A percentile compares a stretch with the other conserved stretches of the same genome.
phyloP scores from a whole-genome alignment of 2,797 vertebrate species.

The Eptatretus atami region DNA sequence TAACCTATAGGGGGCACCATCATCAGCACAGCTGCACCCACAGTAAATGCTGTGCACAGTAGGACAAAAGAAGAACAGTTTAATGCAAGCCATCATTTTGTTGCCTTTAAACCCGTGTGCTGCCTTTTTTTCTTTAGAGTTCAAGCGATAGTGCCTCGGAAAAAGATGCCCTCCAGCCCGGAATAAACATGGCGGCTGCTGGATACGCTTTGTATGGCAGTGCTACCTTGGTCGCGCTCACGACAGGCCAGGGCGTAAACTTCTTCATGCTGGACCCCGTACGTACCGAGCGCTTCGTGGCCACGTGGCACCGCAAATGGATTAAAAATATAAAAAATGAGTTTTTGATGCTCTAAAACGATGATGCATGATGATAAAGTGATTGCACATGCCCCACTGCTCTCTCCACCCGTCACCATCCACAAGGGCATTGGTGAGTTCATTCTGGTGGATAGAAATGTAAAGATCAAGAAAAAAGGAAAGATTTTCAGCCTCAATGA shows the following conservation, averaged over 20 bases:
- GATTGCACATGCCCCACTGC: too few species aligned
- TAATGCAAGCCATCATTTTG: too few species aligned
- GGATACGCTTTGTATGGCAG: constrained; percentile 79
- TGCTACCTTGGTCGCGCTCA: constrained; percentile 57
- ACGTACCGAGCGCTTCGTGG: constrained; percentile 10
- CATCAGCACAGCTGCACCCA: too few species aligned
- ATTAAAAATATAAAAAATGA: too few species aligned
- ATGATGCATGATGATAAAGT: too few species aligned
- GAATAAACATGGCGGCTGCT: constrained; percentile 46
- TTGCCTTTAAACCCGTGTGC: too few species aligned
- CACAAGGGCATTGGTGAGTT: constrained; percentile 63
- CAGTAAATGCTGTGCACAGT: too few species aligned
- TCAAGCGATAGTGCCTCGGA: constrained; percentile 18
- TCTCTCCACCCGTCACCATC: constrained; percentile 2
- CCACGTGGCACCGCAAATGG: too few species aligned
- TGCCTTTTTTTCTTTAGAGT: too few species aligned
- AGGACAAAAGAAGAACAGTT: too few species aligned
- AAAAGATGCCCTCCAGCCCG: constrained; percentile 43
- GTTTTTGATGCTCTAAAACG: too few species aligned
- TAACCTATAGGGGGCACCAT: too few species aligned
- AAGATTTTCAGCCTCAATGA: constrained; percentile 80
- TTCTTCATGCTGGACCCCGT: constrained; percentile 88
- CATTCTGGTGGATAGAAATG: constrained; percentile 54
- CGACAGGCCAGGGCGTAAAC: constrained; percentile 51
- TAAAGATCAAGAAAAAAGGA: constrained; percentile 62